Percentiles rank a stretch among this genome's conserved stretches.
These are phyloP conservation scores for Pammene fasciana DNA, from an alignment of 2,888 invertebrate species.

Conservation along the genomic window DNA sequence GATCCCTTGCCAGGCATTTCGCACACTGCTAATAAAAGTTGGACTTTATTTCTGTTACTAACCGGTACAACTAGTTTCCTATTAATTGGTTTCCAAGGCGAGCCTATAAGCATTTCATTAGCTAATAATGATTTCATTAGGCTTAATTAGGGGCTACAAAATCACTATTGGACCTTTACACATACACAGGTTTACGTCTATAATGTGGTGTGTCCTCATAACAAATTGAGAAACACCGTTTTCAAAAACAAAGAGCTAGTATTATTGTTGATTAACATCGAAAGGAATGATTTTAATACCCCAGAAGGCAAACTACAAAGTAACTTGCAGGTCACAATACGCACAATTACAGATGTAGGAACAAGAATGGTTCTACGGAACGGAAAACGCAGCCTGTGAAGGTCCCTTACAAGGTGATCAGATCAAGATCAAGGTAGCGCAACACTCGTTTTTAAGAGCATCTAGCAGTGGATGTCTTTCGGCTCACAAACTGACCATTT, in stretches of 20 bases:
- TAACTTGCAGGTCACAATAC: too few relatives aligned
- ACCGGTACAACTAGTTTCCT: slow-evolving; percentile 13
- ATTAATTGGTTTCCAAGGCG: slow-evolving; percentile 16
- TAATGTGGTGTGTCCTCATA: background rate
- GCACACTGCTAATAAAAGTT: background rate
- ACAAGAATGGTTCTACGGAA: too few relatives aligned
- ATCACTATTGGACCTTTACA: slow-evolving; percentile 7
- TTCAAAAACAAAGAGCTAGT: background rate
- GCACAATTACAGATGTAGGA: too few relatives aligned
- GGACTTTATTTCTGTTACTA: background rate
- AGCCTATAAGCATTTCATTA: slow-evolving; percentile 24
- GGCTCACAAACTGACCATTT: too few relatives aligned
- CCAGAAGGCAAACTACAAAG: too few relatives aligned
- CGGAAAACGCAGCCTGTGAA: too few relatives aligned
- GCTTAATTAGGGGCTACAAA: slow-evolving; percentile 19
- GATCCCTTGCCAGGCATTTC: background rate
- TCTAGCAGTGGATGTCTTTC: background rate
- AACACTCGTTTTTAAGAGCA: background rate
- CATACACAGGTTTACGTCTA: background rate
- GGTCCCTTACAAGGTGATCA: too few relatives aligned
- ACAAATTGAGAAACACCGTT: background rate
- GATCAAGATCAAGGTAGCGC: too few relatives aligned
- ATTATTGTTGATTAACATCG: too few relatives aligned
- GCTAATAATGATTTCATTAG: slow-evolving; percentile 31
- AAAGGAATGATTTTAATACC: too few relatives aligned